phyloP scores from a whole-genome alignment of 1,140 invertebrate genomes.

The Diabrotica virgifera region DNA sequence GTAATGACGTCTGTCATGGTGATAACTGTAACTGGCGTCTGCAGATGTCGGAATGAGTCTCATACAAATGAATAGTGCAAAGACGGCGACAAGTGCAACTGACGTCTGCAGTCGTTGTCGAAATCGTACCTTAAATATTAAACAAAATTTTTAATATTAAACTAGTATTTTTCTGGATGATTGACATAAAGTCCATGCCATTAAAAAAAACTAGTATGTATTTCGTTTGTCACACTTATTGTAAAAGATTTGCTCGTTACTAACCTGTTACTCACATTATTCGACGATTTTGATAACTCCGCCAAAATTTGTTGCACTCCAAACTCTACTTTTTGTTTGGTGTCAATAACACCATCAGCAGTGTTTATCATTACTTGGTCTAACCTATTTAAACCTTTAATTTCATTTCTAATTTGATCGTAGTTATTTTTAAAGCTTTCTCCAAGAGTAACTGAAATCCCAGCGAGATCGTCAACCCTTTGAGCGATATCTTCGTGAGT shows the following conservation, averaged over 20 bases:
- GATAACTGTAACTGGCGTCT: too few species aligned
- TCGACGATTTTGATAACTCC: slow-evolving; percentile 70
- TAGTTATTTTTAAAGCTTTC: slow-evolving; percentile 58
- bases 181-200: too few species aligned
- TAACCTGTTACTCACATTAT: slow-evolving; percentile 60
- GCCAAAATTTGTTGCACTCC: slow-evolving; percentile 79
- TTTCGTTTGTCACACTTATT: too few species aligned
- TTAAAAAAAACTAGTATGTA: too few species aligned
- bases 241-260: not conserved
- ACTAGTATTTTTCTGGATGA: too few species aligned
- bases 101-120: too few species aligned
- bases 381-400: slow-evolving; percentile 64
- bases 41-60: too few species aligned
- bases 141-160: too few species aligned
- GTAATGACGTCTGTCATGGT: too few species aligned
- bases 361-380: slow-evolving; percentile 80
- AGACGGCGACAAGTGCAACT: too few species aligned
- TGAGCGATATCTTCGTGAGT: slow-evolving; percentile 53
- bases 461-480: slow-evolving; percentile 53
- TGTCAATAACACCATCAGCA: slow-evolving; percentile 79
- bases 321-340: slow-evolving; percentile 79
- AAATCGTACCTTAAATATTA: too few species aligned
- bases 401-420: slow-evolving; percentile 53
- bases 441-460: slow-evolving; percentile 55
- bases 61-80: too few species aligned